A percentile compares a stretch with the other conserved stretches of the same genome.
phyloP scores from a whole-genome alignment of 2,113 vertebrate species.

The Gnathonemus longibarbis region DNA sequence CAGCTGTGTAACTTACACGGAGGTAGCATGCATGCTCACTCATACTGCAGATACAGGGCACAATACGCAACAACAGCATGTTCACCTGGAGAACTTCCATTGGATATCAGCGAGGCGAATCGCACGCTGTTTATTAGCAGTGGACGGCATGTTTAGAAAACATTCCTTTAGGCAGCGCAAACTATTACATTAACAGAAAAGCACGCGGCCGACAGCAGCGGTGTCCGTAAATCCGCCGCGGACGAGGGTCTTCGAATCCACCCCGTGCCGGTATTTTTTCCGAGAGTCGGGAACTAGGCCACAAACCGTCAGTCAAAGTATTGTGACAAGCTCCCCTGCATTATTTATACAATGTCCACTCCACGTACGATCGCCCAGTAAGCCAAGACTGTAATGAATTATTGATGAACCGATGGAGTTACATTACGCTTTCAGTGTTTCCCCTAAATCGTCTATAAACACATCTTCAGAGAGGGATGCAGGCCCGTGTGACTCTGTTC shows the following conservation, averaged over 20 bases:
- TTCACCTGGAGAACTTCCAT: not conserved
- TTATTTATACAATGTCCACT: constrained; percentile 16
- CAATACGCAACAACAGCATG: not conserved
- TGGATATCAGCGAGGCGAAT: not conserved
- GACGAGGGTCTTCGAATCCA: not conserved
- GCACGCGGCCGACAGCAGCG: not conserved
- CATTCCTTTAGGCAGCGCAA: not conserved
- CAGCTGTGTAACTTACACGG: not conserved
- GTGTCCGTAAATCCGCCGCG: not conserved
- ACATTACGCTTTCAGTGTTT: constrained; percentile 3
- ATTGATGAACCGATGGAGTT: not conserved
- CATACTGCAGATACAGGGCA: not conserved
- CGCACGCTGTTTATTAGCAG: not conserved
- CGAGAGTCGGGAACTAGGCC: not conserved
- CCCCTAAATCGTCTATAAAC: constrained; percentile 6
- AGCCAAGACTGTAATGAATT: not conserved
- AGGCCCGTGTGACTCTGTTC: not conserved
- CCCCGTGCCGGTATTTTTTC: not conserved
- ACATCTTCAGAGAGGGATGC: not conserved
- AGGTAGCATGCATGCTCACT: not conserved
- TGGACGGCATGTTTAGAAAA: not conserved
- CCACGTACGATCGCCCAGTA: not conserved
- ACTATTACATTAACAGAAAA: not conserved
- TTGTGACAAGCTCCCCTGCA: not conserved
- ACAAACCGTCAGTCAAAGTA: not conserved